These are phyloP conservation scores for Eudyptes chrysolophus DNA, from an alignment of 2,113 vertebrate species.

Conservation along the genomic window DNA sequence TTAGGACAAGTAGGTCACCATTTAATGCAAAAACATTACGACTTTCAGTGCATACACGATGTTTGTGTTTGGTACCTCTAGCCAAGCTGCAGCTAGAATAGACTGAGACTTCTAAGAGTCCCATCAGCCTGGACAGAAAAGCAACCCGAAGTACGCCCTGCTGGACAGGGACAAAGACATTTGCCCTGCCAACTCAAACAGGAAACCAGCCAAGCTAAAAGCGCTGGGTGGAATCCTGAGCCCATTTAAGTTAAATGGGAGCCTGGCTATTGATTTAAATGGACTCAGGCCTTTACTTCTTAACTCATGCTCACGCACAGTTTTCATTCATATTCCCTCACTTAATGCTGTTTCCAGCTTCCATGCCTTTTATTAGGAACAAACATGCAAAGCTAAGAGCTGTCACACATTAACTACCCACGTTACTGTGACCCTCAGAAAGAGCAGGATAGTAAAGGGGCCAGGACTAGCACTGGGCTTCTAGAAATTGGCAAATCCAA, in stretches of 20 bases:
- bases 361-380: neutral
- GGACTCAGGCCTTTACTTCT: neutral
- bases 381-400: neutral
- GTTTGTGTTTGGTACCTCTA: neutral
- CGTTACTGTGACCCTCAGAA: neutral
- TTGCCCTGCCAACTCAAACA: neutral
- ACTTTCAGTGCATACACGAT: neutral
- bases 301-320: neutral
- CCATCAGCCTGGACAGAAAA: neutral
- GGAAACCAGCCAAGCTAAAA: neutral
- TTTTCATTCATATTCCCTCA: neutral
- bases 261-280: neutral
- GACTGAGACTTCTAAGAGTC: neutral
- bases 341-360: neutral
- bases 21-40: neutral
- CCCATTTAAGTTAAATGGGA: neutral
- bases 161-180: neutral
- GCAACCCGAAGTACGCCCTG: neutral
- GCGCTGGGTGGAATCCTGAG: neutral
- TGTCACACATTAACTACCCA: neutral
- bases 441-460: neutral
- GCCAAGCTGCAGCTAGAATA: neutral
- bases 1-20: neutral
- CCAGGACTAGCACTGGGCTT: neutral
- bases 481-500: neutral